Base-by-base conservation (phyloP, 2,888 invertebrate species). In the Neoaliturus tenellus region DNA sequence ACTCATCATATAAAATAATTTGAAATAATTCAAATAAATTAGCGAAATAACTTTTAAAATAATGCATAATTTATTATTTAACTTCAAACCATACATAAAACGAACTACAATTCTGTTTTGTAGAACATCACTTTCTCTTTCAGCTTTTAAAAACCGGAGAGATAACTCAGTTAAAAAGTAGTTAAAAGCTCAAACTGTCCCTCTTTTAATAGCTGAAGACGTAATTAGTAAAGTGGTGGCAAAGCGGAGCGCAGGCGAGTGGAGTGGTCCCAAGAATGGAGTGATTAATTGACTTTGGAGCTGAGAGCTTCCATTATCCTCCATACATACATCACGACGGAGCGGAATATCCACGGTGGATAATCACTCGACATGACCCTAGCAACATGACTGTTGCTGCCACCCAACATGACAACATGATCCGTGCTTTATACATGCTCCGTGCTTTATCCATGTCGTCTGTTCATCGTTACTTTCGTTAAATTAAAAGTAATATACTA, bases 301-400 rank as follows among this genome's bases (percentile, higher is more conserved):
- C 71, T 71, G 71, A 71, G 71, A 71, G 71, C 71, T 71, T 71
- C 71, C 71, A 71, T 71, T 71, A 71, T 71, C 71, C 71, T 71
- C 71, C 71, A 71, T 71, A 39, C 71, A 71, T 71, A 71, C 41
- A 71, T 71, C 71, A 39, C 39, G 41, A 33, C 67, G 67, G 67
- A 67, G 51, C 51, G 23, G 39, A 39, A 71, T 71, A 39, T 71
- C 41, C 71, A 33, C 1, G 67, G 3, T 23, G 35, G 71, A 71
- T 71, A 71, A 71, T 71, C 41, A 71, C 71, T 39, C 71, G 8
- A 12, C 23, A 20, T 14, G 41, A 39, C 41, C 71, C 41, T 35
- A 71, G 67, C n/a, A n/a, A n/a, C n/a, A n/a, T 67, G 10, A 31
- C 67, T 14, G 31, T 31, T 14, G 51, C 17, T 44, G 12, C 12